A percentile compares a stretch with the other conserved stretches of the same genome.
Conservation (phyloP, 2,888 invertebrate species). For the Nyleta sp. region DNA sequence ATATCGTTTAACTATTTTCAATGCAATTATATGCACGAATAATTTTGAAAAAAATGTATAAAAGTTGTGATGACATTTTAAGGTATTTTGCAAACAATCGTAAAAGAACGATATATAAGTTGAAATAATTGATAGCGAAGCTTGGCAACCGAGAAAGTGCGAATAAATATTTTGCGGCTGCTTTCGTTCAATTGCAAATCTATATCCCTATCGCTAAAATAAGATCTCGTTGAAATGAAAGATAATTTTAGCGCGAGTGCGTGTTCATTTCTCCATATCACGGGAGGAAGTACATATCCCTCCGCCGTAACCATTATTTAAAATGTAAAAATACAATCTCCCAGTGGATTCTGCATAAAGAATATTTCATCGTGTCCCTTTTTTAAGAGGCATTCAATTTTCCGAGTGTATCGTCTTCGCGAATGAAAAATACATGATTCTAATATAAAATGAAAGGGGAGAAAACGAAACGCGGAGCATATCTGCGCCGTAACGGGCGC, state of each 20-base stretch:
- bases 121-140: too few relatives aligned
- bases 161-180: background rate
- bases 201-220: slow-evolving; percentile 21
- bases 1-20: too few relatives aligned
- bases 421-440: slow-evolving; percentile 60
- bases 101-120: too few relatives aligned
- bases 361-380: slow-evolving; percentile 52
- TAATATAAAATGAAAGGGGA: slow-evolving; percentile 65
- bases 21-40: too few relatives aligned
- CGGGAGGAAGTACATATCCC: slow-evolving; percentile 30
- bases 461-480: slow-evolving; percentile 58
- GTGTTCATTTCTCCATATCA: slow-evolving; percentile 47
- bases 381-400: slow-evolving; percentile 65
- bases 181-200: slow-evolving; percentile 1
- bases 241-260: slow-evolving; percentile 45
- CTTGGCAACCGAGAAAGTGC: background rate
- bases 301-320: slow-evolving; percentile 45
- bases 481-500: slow-evolving; percentile 58
- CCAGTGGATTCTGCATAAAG: slow-evolving; percentile 50
- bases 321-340: slow-evolving; percentile 59
- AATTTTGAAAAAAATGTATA: too few relatives aligned
- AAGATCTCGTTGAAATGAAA: slow-evolving; percentile 48
- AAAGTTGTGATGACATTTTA: too few relatives aligned
- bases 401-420: slow-evolving; percentile 62
- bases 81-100: too few relatives aligned